Base-by-base conservation (phyloP, 2,888 invertebrate genomes). In the Heliconius aoede region DNA sequence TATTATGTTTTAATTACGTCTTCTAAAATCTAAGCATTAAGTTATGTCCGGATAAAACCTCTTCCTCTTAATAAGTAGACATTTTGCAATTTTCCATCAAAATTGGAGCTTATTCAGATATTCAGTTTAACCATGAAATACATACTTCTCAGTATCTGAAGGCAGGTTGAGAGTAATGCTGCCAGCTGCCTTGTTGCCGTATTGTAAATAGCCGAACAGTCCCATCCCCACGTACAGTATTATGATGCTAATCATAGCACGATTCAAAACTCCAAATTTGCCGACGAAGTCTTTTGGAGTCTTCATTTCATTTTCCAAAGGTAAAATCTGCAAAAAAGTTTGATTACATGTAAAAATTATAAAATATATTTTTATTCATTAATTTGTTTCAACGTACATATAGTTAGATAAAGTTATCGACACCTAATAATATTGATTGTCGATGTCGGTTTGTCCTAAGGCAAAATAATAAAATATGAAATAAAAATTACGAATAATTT, bases 251-350 rank as follows among this genome's bases (percentile, higher is more conserved):
- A 96, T 88, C 98, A 99, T 99, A 1, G 97, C 95, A 82, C 96
- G 95, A 87, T 98, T 99, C 21, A 99, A 92, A 0, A 99, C 98
- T 4, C 99, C 99, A 78, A 95, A 96, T 67, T 95, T 94, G 15
- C 97, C 97, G 1, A 96, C 96, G 89, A 99, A 99, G 65, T 95
- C 95, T 83, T 96, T 95, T 0, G 98, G 98, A 0, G 96, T 96
- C 88, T 97, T 97, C 99, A 99, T 99, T 88, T 98, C 98, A 88
- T 99, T 99, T 90, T 99, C 98, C 82, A 99, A 88, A 0, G 99
- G 98, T 86, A 99, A 95, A 60, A 99, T 97, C 98, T 98, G 58
- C 85, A 32, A 76, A 79, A 68, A 13, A 36, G 51, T 46, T 11
- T 67, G 15, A 60, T 60, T 24, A 28, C 15, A 18, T 26, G 13